These are phyloP conservation scores for Acutogordius australiensis DNA, from an alignment of 2,888 invertebrate genomes.

Conservation along the genomic window DNA sequence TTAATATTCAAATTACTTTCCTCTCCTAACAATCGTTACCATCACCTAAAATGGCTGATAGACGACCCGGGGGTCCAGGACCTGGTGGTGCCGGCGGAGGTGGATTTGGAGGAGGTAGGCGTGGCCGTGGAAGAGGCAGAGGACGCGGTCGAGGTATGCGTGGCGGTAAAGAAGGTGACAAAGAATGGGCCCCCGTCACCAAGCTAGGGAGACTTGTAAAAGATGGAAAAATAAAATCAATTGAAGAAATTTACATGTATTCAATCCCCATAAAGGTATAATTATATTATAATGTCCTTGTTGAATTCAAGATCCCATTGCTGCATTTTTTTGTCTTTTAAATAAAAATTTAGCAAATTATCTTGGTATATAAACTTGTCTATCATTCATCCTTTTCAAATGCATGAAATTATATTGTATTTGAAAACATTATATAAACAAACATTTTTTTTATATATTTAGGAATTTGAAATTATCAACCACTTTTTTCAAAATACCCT, in stretches of 20 bases:
- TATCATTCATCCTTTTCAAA: conserved; percentile 10
- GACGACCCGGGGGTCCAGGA: conserved; percentile 21
- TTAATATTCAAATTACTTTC: too few species aligned
- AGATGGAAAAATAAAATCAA: conserved; percentile 67
- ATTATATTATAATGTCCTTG: too few species aligned
- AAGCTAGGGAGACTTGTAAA: conserved; percentile 84
- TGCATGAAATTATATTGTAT: too few species aligned
- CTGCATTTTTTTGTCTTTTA: conserved; percentile 1
- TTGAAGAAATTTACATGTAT: conserved; percentile 92
- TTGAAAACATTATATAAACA: conserved; percentile 8
- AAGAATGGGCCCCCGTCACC: conserved; percentile 94
- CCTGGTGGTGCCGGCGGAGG: conserved; percentile 39
- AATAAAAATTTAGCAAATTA: background rate
- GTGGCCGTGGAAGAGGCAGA: conserved; percentile 31
- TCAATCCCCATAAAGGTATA: conserved; percentile 70
- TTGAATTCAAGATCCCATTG: background rate
- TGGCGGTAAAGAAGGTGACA: conserved; percentile 80
- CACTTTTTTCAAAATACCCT: conserved; percentile 66
- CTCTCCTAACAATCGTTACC: too few species aligned
- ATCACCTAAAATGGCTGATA: conserved; percentile 5
- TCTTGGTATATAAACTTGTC: background rate
- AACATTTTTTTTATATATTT: conserved; percentile 12
- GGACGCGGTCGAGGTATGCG: conserved; percentile 27
- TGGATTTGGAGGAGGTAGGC: conserved; percentile 33
- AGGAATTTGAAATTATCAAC: conserved; percentile 91